Evolutionary conservation across 2,797 vertebrate species (phyloP), one percentile per base, ranked within the genome.

Genomic region (Chaenodraco wilsoni): DNA sequence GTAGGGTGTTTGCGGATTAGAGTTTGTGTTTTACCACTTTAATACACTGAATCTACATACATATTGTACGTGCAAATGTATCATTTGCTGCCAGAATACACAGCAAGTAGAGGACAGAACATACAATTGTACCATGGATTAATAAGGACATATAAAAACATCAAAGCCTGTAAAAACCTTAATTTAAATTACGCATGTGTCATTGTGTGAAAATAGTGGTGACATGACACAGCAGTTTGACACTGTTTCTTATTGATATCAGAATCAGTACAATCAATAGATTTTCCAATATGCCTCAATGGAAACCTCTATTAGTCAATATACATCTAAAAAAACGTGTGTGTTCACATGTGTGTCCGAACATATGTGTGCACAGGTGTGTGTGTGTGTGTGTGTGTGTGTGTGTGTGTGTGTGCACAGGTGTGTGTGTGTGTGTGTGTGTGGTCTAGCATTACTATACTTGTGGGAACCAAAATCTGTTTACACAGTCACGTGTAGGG

Each of bases 221-320:
- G n/a, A 45, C 10, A 27, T 55, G 51, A 71, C 61, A 10, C 21
- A 55, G 68, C 41, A 41, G 43, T 74, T 58, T 63, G 33, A 61
- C 56, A 65, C 27, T 27, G 70, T 76, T 68, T 68, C 51, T 11
- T 4, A 70, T 62, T 27, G 48, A 23, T 71, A 19, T 79, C 37
- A 61, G 33, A 37, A 21, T 57, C 52, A 66, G n/a, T 23, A 60
- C 13, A 23, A 68, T 81, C 46, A 62, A 84, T 72, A 16, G 27
- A 63, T 73, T 49, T 71, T 80, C n/a, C 58, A 54, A 70, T 4
- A 19, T 58, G 31, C 23, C 2, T 40, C 51, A 55, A 58, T 72
- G 51, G 52, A 41, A 72, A 63, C 57, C 9, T 67, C 59, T 69
- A 13, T 48, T 52, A 74, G 79, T 81, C 69, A 67, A 76, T 77